phyloP scores from a whole-genome alignment of 2,797 vertebrate genomes.

The Arremon brunneinucha region DNA sequence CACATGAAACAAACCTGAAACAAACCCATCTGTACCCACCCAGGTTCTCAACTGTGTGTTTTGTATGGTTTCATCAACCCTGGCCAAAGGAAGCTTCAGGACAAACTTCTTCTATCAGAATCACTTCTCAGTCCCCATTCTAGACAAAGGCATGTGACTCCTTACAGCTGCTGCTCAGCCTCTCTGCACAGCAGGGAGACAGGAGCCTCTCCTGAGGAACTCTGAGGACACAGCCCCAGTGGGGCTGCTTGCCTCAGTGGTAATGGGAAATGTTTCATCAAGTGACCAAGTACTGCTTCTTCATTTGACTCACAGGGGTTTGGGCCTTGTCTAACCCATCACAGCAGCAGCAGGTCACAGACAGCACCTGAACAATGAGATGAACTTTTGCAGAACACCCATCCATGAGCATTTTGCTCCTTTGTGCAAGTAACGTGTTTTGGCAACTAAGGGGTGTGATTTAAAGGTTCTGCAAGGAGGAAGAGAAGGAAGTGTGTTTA shows the following conservation, averaged over 20 bases:
- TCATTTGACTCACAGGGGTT: background rate
- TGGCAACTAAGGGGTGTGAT: background rate
- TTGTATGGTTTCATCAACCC: background rate
- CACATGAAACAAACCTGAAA: background rate
- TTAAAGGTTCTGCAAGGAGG: constrained; percentile 37
- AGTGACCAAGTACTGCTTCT: background rate
- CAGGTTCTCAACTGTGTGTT: background rate
- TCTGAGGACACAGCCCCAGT: background rate
- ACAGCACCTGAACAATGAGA: background rate
- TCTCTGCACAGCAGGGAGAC: background rate
- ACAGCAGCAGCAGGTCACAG: background rate
- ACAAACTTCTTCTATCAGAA: background rate
- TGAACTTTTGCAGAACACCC: background rate
- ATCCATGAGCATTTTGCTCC: background rate
- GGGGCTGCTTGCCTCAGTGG: background rate
- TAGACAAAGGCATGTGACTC: background rate
- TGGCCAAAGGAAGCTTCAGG: background rate
- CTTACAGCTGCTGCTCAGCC: background rate
- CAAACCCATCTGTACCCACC: background rate
- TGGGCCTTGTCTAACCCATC: background rate
- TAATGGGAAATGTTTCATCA: background rate
- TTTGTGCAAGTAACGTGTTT: background rate
- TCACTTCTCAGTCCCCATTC: background rate
- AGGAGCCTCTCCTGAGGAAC: background rate
- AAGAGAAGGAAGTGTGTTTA: constrained; percentile 40